These are phyloP conservation scores for Rotaria magnacalcarata DNA, from an alignment of 2,888 invertebrate species.

Conservation along the genomic window DNA sequence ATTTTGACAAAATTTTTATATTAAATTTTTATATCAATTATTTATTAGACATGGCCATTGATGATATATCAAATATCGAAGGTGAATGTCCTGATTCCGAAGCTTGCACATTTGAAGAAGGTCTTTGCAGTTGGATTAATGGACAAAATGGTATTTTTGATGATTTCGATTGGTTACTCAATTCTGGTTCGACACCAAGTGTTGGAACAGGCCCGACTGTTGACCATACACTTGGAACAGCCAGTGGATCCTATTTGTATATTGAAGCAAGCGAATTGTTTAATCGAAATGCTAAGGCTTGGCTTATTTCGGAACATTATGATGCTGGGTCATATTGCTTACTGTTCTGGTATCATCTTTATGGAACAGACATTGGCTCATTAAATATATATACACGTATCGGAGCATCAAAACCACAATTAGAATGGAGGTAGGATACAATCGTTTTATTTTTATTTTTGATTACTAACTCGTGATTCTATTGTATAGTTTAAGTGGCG, in stretches of 20 bases:
- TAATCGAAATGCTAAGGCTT: conserved; percentile 35
- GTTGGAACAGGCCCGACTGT: conserved; percentile 51
- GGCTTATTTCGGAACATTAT: conserved; percentile 44
- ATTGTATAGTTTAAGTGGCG: conserved; percentile 48
- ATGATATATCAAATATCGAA: conserved; percentile 52
- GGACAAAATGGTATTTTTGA: conserved; percentile 41
- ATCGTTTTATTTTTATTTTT: not conserved
- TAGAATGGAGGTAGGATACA: conserved; percentile 33
- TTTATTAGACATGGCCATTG: conserved; percentile 55
- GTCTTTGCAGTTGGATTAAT: conserved; percentile 43
- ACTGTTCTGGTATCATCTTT: conserved; percentile 43
- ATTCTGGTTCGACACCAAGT: conserved; percentile 51
- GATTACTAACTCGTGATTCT: not conserved
- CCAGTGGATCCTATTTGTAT: conserved; percentile 38
- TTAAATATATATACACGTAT: conserved; percentile 46
- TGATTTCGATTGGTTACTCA: conserved; percentile 48
- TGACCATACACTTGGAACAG: conserved; percentile 49
- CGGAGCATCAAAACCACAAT: conserved; percentile 2
- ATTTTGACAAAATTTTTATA: not conserved
- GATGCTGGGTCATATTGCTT: conserved; percentile 41
- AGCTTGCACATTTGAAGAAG: conserved; percentile 45
- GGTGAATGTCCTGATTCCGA: conserved; percentile 50
- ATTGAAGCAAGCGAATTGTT: conserved; percentile 36
- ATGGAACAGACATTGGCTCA: conserved; percentile 46
- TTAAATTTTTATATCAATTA: not conserved